phyloP scores from a whole-genome alignment of 2,888 invertebrate genomes.

The Lissonota sp. region DNA sequence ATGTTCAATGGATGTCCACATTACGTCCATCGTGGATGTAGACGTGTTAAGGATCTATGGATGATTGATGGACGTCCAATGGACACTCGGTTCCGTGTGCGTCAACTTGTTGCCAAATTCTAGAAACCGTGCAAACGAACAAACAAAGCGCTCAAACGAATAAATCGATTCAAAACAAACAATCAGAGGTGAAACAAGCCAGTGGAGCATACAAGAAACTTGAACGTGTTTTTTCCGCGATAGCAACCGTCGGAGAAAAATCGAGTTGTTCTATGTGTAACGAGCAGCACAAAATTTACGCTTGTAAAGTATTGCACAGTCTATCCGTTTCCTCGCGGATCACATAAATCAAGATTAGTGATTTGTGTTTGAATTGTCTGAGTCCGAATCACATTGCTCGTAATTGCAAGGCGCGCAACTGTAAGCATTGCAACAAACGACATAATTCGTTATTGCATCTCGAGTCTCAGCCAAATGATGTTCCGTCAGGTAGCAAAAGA shows the following conservation, averaged over 20 bases:
- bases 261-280: slow-evolving; percentile 30
- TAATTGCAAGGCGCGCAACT: slow-evolving; percentile 48
- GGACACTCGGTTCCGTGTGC: no score
- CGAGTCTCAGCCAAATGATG: slow-evolving; percentile 13
- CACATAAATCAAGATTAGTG: slow-evolving; percentile 15
- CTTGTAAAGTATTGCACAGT: slow-evolving; percentile 18
- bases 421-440: slow-evolving; percentile 58
- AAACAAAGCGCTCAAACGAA: not conserved
- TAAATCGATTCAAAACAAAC: slow-evolving; percentile 1
- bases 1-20: no score
- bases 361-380: slow-evolving; percentile 63
- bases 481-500: not conserved
- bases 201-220: not conserved
- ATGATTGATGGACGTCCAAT: no score
- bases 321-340: slow-evolving; percentile 24
- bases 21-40: no score
- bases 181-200: not conserved
- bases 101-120: no score
- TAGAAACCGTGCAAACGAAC: no score
- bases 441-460: slow-evolving; percentile 51
- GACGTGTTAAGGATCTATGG: no score
- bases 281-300: slow-evolving; percentile 33
- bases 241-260: slow-evolving; percentile 6
- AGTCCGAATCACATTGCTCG: slow-evolving; percentile 20
- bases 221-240: not conserved